Evolutionary conservation across 2,113 vertebrate genomes (phyloP).

Genomic region (Cranoglanis bouderius): DNA sequence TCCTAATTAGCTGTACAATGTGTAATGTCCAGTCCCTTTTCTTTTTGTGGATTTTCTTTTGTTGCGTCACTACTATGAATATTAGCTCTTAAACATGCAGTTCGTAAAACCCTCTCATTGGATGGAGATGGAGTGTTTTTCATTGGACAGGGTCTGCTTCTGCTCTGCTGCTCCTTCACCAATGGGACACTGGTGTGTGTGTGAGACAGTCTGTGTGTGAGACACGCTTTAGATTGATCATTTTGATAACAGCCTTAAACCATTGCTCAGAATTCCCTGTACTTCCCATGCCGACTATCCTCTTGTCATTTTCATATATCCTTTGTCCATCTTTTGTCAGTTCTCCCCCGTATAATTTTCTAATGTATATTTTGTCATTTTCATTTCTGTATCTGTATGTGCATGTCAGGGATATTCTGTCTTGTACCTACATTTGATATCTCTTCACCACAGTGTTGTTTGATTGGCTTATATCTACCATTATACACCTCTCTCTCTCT

Average conservation of each 20-base stretch:
- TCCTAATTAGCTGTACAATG: slow-evolving; percentile 2
- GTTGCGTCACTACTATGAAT: slow-evolving; percentile 19
- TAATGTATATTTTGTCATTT: neutral
- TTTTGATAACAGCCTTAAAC: slow-evolving; percentile 60
- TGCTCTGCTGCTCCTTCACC: slow-evolving; percentile 59
- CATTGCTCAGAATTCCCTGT: slow-evolving; percentile 41
- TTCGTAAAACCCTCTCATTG: slow-evolving; percentile 45
- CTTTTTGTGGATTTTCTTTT: neutral
- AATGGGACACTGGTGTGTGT: slow-evolving; percentile 65
- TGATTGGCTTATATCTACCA: neutral
- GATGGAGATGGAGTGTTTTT: slow-evolving; percentile 57
- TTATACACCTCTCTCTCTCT: neutral
- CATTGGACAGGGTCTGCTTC: slow-evolving; percentile 64
- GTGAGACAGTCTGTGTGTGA: slow-evolving; percentile 66
- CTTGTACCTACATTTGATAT: neutral
- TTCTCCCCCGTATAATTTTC: neutral
- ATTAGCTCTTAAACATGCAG: slow-evolving; percentile 16
- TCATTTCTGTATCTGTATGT: neutral
- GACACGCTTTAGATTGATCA: slow-evolving; percentile 64
- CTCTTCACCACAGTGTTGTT: neutral
- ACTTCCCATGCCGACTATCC: slow-evolving; percentile 47
- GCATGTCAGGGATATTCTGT: neutral
- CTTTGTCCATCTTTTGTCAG: neutral
- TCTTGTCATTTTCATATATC: neutral
- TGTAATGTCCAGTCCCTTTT: slow-evolving; percentile 21